Evolutionary conservation across 1,140 invertebrate genomes (phyloP), one percentile per base, ranked within the genome.

Genomic region (Propsilocerus akamusi): DNA sequence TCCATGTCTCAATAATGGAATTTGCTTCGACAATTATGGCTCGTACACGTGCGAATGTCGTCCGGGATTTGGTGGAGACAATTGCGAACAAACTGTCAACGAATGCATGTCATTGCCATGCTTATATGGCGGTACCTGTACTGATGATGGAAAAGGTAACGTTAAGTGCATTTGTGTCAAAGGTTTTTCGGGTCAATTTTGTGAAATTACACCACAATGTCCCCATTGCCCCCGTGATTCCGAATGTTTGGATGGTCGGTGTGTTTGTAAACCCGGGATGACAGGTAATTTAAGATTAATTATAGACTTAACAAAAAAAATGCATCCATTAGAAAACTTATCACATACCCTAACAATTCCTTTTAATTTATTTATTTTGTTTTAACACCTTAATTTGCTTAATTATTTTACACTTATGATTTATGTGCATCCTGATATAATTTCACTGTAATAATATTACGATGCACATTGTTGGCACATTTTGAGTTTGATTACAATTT

Each of bases 1-100:
- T 55, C 78, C 86, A 0, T 93, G 89, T 68, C 67, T 78, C 10
- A 84, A 87, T 68, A 74, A 76, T 0, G 83, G 87, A 20, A 66
- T 73, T 7, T 88, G 85, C 65, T 85, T 78, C 60, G 81, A 86
- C 61, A 83, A 75, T 49, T 85, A 86, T 58, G 84, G 83, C 10
- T 72, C 76, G 28, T 88, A 83, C 64, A 75, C 81, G 53, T 97
- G 92, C 60, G 75, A 81, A 47, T 97, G 93, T 68, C 70, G 76
- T 30, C 67, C 73, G 12, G 89, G 89, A 34, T 95, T 83, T 72
- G 78, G 77, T 26, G 90, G 89, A 6, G 59, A 68, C 20, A 74
- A 76, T 53, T 81, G 79, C 58, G 72, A 78, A 49, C 58, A 60
- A 10, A 69, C 72, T 51, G 65, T 76, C 46, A 69, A 72, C 53